Evolutionary conservation across 1,140 invertebrate species (phyloP).

Genomic region (Drosophila orosa): DNA sequence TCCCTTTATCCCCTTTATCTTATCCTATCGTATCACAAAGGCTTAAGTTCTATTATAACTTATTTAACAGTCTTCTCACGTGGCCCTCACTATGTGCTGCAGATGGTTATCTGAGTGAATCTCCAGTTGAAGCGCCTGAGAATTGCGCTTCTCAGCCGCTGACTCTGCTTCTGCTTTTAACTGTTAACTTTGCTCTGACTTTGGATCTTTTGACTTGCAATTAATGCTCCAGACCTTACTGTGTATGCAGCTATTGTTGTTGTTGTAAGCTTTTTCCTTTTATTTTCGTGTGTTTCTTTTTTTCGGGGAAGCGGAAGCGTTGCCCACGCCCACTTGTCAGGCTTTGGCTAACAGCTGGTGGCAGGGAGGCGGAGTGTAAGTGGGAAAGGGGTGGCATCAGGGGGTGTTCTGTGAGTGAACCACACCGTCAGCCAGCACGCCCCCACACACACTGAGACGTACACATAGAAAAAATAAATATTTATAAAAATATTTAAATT

Average conservation of each 20-base stretch:
- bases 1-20: too few relatives aligned
- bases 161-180: conserved; percentile 38
- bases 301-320: conserved; percentile 78
- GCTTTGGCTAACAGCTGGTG: conserved; percentile 34
- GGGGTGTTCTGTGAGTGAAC: conserved; percentile 25
- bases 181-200: conserved; percentile 54
- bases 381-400: conserved; percentile 18
- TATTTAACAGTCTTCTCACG: not conserved
- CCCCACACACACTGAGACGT: conserved; percentile 29
- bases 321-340: conserved; percentile 77
- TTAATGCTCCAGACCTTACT: conserved; percentile 61
- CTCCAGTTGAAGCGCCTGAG: conserved; percentile 41
- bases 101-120: conserved; percentile 45
- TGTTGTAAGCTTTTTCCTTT: conserved; percentile 11
- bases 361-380: conserved; percentile 1
- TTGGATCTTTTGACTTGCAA: conserved; percentile 58
- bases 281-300: conserved; percentile 32
- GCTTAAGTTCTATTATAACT: not conserved
- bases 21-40: too few relatives aligned
- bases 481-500: not conserved
- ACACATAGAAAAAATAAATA: conserved; percentile 1
- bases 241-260: conserved; percentile 29
- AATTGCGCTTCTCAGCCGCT: conserved; percentile 27
- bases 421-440: conserved; percentile 45
- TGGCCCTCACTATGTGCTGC: conserved; percentile 3